Evolutionary conservation across 2,888 invertebrate genomes (phyloP), one percentile per base, ranked within the genome.

Genomic region (Zonitis immaculata): DNA sequence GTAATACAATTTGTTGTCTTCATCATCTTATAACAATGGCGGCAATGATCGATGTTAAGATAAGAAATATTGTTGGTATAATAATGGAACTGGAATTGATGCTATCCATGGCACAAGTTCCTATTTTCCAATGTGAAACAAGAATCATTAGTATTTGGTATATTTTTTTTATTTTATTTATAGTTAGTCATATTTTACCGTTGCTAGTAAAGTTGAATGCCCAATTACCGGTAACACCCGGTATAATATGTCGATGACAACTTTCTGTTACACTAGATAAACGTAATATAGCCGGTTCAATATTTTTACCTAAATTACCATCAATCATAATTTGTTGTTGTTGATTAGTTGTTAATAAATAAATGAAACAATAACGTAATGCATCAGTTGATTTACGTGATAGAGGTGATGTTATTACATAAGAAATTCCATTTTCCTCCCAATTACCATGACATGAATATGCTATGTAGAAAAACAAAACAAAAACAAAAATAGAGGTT

Each of bases 361-460:
- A 85, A 42, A 84, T 78, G 73, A 87, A 82, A 76, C 86, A 86
- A 68, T 82, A 79, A 14, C 84, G 78, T 43, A 78, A 67, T 1
- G 80, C 78, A 50, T 81, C 80, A 0, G 77, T 71, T 9, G 80
- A 76, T 51, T 77, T 77, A 52, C 79, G 70, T 6, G 79, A 72
- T 35, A 75, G 68, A 0, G 82, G 82, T 4, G 86, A 85, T n/a
- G 87, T 85, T 57, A 89, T 83, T 62, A 88, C 80, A 73, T 81
- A 87, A 59, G 84, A 82, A 8, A 81, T 78, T 20, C 79, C 78
- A 42, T 82, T 81, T 58, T 84, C 84, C 60, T 80, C 77, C 88
- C 89, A 89, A 69, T 83, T 83, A 44, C 88, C 89, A 70, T 87
- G 86, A 71, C 89, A 89, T 0, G 82, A 82, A 75, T 86, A 88